Evolutionary conservation across 2,797 vertebrate genomes (phyloP).

Genomic region (Cirrhinus molitorella): DNA sequence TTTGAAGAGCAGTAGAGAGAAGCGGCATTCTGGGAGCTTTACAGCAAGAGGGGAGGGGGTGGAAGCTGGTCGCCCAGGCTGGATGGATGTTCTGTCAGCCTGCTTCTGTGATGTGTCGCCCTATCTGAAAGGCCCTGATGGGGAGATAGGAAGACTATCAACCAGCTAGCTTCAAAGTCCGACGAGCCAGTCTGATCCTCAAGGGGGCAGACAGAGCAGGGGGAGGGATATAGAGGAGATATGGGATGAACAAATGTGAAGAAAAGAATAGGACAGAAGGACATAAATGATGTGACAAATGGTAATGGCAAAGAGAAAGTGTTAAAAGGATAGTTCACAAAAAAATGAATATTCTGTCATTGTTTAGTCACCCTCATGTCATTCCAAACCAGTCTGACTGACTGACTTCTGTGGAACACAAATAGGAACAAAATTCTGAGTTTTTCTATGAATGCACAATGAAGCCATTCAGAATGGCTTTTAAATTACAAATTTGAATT

Average conservation of each 20-base stretch:
- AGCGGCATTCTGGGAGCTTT: constrained; percentile 79
- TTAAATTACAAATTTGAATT: too few relatives aligned
- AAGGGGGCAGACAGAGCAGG: not conserved
- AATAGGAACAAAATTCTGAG: too few relatives aligned
- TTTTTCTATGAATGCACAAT: not conserved
- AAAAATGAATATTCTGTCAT: not conserved
- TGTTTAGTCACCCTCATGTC: not conserved
- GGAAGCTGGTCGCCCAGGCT: constrained; percentile 79
- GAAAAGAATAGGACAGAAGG: constrained; percentile 55
- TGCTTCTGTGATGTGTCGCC: constrained; percentile 82
- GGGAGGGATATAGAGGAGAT: not conserved
- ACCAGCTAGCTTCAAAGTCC: constrained; percentile 64
- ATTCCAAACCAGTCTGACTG: not conserved
- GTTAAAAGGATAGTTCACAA: not conserved
- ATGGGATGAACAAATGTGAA: constrained; percentile 21
- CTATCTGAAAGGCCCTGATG: constrained; percentile 83
- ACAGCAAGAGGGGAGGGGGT: constrained; percentile 69
- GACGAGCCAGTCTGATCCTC: constrained; percentile 52
- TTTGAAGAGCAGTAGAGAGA: constrained; percentile 69
- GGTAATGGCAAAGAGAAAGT: constrained; percentile 42
- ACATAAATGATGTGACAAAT: constrained; percentile 57
- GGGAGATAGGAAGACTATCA: constrained; percentile 78
- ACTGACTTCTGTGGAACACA: not conserved
- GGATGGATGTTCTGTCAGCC: constrained; percentile 89
- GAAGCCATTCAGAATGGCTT: too few relatives aligned